phyloP scores from a whole-genome alignment of 2,113 vertebrate species.

The Shinisaurus crocodilurus region DNA sequence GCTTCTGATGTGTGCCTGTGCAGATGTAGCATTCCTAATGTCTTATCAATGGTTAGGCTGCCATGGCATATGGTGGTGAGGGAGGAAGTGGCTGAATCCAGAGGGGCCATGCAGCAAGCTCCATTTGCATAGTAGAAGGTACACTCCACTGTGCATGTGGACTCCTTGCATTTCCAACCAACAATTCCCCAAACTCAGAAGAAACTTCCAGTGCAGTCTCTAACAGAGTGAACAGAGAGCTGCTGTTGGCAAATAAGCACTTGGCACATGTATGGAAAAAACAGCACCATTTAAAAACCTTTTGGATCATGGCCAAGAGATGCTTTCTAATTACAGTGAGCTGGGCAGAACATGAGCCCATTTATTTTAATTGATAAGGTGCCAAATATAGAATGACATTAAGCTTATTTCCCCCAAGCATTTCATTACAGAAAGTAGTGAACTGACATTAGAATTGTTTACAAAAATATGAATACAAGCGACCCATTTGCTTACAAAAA shows the following conservation, averaged over 20 bases:
- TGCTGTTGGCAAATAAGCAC: background rate
- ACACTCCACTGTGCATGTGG: background rate
- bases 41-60: background rate
- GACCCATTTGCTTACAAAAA: constrained; percentile 61
- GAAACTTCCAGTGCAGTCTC: background rate
- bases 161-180: background rate
- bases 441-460: constrained; percentile 36
- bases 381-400: constrained; percentile 30
- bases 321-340: background rate
- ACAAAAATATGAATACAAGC: constrained; percentile 46
- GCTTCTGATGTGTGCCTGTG: too few species aligned
- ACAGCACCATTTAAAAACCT: background rate
- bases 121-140: background rate
- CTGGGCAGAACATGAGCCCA: background rate
- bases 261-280: background rate
- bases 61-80: background rate
- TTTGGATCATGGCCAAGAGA: background rate
- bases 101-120: background rate
- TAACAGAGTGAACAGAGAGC: background rate
- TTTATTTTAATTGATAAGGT: background rate
- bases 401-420: background rate
- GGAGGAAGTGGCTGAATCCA: background rate
- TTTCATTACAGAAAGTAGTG: constrained; percentile 10
- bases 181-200: background rate
- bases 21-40: too few species aligned